Evolutionary conservation across 2,797 vertebrate species (phyloP).

Genomic region (Parauchenoglanis punctatus): DNA sequence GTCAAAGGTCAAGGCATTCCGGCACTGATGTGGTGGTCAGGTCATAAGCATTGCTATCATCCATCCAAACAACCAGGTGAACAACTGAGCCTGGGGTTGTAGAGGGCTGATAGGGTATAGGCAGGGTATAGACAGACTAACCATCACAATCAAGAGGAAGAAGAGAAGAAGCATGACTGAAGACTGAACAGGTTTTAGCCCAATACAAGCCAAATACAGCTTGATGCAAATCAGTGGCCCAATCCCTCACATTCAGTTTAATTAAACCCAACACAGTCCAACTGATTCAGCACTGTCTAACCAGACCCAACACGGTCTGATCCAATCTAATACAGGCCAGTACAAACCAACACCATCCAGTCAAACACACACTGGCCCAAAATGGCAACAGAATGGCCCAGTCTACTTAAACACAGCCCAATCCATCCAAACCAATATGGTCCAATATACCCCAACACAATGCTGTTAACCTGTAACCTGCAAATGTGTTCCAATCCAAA

Average conservation of each 20-base stretch:
- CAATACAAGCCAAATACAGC: no score
- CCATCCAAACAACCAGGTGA: neutral
- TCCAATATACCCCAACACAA: neutral
- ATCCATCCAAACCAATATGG: neutral
- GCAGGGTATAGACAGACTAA: neutral
- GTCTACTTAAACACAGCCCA: neutral
- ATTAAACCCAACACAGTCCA: neutral
- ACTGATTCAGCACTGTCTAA: neutral
- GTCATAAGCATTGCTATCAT: neutral
- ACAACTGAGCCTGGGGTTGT: no score
- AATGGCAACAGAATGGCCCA: neutral
- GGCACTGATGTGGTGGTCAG: neutral
- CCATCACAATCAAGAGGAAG: neutral
- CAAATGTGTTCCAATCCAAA: neutral
- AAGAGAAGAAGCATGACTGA: neutral
- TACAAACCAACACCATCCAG: neutral
- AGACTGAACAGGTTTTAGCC: neutral
- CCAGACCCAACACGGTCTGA: neutral
- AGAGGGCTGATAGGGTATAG: neutral
- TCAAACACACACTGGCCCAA: neutral
- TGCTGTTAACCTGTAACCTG: neutral
- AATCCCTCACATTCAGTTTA: neutral
- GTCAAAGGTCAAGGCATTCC: neutral
- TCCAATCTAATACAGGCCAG: neutral
- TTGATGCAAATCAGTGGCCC: neutral